These are phyloP conservation scores for Acropora tenuis DNA, from an alignment of 64 coral and sea anemone genomes.

Conservation along the genomic window DNA sequence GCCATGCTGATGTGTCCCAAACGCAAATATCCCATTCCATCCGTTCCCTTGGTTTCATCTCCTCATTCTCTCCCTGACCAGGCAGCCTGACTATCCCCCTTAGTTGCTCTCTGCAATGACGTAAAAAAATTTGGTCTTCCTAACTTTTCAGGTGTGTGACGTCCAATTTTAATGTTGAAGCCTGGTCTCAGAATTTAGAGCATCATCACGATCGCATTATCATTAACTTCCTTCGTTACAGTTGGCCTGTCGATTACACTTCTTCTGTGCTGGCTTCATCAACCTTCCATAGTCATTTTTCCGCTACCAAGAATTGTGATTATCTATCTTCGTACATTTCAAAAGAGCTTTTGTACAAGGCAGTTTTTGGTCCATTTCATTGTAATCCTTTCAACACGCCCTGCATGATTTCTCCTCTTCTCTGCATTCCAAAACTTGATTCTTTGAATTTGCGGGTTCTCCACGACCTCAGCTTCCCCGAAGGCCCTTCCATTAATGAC, in stretches of 20 bases:
- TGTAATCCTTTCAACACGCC: conserved; percentile 28
- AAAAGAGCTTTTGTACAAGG: conserved; percentile 9
- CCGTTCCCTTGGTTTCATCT: neutral
- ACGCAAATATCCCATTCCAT: neutral
- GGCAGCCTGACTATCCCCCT: neutral
- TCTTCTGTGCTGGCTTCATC: too few species aligned
- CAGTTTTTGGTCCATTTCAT: conserved; percentile 38
- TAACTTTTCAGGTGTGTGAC: conserved; percentile 13
- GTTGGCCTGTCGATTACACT: too few species aligned
- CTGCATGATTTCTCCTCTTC: conserved; percentile 39
- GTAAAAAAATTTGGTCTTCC: neutral
- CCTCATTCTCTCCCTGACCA: neutral
- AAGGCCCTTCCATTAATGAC: conserved; percentile 18
- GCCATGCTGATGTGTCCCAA: conserved; percentile 16
- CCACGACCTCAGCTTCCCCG: conserved; percentile 40
- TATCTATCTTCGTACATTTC: conserved; percentile 13
- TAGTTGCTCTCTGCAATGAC: neutral
- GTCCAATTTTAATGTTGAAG: neutral
- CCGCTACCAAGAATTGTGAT: neutral
- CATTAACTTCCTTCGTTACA: neutral
- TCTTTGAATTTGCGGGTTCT: conserved; percentile 26
- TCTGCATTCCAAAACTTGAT: conserved; percentile 38
- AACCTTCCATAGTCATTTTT: neutral
- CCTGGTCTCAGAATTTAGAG: neutral
- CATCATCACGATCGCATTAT: conserved; percentile 12